phyloP scores from a whole-genome alignment of 2,113 vertebrate species.

The Conger conger region DNA sequence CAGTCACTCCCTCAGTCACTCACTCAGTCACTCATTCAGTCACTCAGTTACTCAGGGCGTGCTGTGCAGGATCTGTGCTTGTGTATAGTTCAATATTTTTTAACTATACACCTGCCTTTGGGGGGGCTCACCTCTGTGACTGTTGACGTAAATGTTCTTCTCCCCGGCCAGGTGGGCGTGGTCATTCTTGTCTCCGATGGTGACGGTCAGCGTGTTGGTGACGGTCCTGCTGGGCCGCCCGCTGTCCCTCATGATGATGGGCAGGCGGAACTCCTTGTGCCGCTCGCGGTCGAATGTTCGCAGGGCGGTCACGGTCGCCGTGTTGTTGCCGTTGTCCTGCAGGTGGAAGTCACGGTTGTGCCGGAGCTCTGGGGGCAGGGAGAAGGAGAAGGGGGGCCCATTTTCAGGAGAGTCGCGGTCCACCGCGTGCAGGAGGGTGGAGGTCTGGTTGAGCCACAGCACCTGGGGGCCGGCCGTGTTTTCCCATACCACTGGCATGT shows the following conservation, averaged over 20 bases:
- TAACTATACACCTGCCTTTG: neutral
- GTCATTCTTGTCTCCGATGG: conserved; percentile 85
- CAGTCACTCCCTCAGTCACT: too few relatives aligned
- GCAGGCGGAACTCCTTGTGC: conserved; percentile 79
- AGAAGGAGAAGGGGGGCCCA: conserved; percentile 78
- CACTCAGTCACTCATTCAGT: too few relatives aligned
- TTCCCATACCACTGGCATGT: conserved; percentile 81
- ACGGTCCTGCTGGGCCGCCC: conserved; percentile 77
- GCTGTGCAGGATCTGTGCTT: too few relatives aligned
- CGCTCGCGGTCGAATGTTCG: conserved; percentile 82
- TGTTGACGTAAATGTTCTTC: conserved; percentile 79
- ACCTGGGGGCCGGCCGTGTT: conserved; percentile 72
- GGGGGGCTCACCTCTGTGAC: conserved; percentile 70
- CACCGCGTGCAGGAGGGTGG: conserved; percentile 71
- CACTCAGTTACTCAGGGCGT: too few relatives aligned
- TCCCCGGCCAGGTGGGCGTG: conserved; percentile 77
- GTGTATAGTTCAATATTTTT: too few relatives aligned
- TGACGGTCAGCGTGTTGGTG: conserved; percentile 80
- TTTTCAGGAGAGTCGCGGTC: conserved; percentile 79
- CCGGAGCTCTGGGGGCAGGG: conserved; percentile 66
- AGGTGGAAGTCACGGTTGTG: conserved; percentile 79
- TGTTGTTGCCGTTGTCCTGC: conserved; percentile 81
- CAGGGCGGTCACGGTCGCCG: conserved; percentile 77
- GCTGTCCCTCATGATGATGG: conserved; percentile 80
- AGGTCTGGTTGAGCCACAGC: conserved; percentile 76